Evolutionary conservation across 2,797 vertebrate genomes (phyloP), one percentile per base, ranked within the genome.

Genomic region (Gymnoscopelus microlampas): DNA sequence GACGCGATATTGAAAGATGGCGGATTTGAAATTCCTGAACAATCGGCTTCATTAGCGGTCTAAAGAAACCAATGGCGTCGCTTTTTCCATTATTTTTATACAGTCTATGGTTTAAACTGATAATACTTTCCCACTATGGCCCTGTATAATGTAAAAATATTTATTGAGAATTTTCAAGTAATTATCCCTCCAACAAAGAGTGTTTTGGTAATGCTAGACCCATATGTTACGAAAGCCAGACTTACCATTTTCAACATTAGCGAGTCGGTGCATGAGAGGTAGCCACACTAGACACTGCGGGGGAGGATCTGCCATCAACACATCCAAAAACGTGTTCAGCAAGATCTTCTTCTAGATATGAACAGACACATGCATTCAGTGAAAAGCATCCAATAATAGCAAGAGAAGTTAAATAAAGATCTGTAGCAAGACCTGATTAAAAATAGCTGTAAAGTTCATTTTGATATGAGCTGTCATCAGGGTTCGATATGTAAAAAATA

Each of bases 271-370:
- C 96, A 99, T 94, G 87, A 99, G 97, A 60, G 98, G 97, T 56
- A 99, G 92, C 98, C 98, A 99, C 50, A 99, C 97, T 80, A 99
- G 97, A 94, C 97, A 99, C 94, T 99, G 98, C 14, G 98, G 98
- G 23, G 98, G 98, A 24, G 97, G 97, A 54, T 99, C 98, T 0
- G 97, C 97, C 97, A 97, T 98, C 92, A 99, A 79, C 2, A 97
- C 95, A 80, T 99, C 98, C 91, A 99, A 85, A 89, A 99, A 99
- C 78, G 94, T 96, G 91, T 99, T 99, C 73, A 99, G 90, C 90
- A 91, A 93, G 75, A 98, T 95, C 94, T 98, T 99, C 88, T 97
- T 99, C 98, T 99, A 87, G 87, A 89, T 83, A 85, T 73, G 92
- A 87, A 91, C 81, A 83, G 69, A 89, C 29, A 68, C 12, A 32